Base-by-base conservation (phyloP, 2,113 vertebrate genomes). In the Neotoma lepida region DNA sequence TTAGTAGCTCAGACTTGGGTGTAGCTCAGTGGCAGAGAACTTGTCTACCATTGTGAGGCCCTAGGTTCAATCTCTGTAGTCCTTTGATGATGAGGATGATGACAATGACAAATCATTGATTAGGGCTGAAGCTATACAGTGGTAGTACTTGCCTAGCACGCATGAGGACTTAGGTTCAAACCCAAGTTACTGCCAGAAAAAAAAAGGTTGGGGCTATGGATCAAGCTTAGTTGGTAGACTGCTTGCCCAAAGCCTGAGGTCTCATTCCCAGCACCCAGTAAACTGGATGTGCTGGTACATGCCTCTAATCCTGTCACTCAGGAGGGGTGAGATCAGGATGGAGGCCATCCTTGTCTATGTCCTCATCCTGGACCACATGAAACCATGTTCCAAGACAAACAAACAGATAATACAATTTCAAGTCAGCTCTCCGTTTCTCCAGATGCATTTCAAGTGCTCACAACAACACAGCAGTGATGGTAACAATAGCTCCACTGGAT, bases 401-500 rank as follows among this genome's bases (percentile, higher is more conserved):
- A 51, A 51, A 51, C 51, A 13, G 51, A 51, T 51, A 51, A 51
- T 14, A 51, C 51, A 51, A 51, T 14, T 51, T 51, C 51, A 51
- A 51, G 51, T 14, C 51, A 51, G 51, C 51, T 51, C 51, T 1
- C 51, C 51, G 13, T 51, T 51, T 51, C 51, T 51, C 51, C 51
- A 51, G 51, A 14, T 51, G 12, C 12, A 51, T 3, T 51, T 51
- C 51, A 51, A 70, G 49, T 5, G 12, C 28, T 86, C 73, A 0
- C 0, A 41, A 70, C 68, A 68, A 86, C 7, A 1, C 0, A 33
- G 73, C 41, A 3, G 41, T 70, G 68, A 14, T 0, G 4, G 28
- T 3, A 35, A 6, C 5, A 26, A 17, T 0, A 0, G 64, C 9
- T 74, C 64, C 54, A 7, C 0, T 10, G 14, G 81, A 3, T 1